phyloP scores from a whole-genome alignment of 1,140 invertebrate genomes.

The Temnothorax longispinosus region DNA sequence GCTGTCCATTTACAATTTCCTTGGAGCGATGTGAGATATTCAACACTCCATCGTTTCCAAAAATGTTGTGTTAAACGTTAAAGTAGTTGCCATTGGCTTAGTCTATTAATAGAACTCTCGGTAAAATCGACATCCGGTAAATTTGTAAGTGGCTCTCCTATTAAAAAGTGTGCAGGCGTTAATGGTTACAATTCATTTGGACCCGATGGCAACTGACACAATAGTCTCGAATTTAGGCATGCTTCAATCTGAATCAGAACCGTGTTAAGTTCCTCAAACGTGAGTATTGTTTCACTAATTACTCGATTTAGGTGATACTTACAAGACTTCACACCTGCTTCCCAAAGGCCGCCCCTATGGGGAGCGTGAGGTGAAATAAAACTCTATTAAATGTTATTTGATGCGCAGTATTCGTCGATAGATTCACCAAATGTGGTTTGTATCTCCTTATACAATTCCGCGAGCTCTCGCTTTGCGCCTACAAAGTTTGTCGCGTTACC shows the following conservation, averaged over 20 bases:
- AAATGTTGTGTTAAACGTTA: background rate
- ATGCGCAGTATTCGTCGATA: background rate
- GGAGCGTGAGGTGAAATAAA: background rate
- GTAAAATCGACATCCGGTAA: background rate
- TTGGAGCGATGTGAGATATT: background rate
- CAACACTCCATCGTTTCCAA: background rate
- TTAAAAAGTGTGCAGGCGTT: background rate
- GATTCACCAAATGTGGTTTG: background rate
- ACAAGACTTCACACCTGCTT: background rate
- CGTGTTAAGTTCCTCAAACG: background rate
- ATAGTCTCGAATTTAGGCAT: background rate
- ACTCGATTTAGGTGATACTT: background rate
- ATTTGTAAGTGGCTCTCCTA: background rate
- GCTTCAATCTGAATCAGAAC: background rate
- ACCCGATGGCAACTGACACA: background rate
- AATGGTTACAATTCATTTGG: background rate
- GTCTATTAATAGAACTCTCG: background rate
- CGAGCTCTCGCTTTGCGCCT: background rate
- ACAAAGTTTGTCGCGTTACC: background rate
- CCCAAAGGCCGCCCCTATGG: background rate
- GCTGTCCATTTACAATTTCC: background rate
- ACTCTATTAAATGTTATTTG: background rate
- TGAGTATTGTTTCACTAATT: background rate
- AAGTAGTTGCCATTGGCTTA: background rate
- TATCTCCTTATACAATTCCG: background rate